Evolutionary conservation across 2,797 vertebrate species (phyloP).

Genomic region (Thripadectes ignobilis): DNA sequence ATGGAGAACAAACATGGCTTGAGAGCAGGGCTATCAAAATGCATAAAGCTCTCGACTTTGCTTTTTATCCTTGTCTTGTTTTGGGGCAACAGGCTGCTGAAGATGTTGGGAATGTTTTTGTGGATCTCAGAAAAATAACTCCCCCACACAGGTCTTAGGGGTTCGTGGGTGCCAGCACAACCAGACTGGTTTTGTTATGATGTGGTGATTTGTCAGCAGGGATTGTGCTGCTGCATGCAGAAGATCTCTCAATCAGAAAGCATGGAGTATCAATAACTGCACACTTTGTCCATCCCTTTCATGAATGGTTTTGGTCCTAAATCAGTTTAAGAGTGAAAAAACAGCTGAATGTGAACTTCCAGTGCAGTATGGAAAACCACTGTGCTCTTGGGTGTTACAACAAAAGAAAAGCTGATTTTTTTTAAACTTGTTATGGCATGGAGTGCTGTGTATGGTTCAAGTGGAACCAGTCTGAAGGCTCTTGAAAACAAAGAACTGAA

Average conservation of each 20-base stretch:
- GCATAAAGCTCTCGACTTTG: background rate
- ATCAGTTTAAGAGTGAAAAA: background rate
- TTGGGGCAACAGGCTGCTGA: background rate
- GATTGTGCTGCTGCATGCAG: background rate
- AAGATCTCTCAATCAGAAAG: background rate
- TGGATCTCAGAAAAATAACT: background rate
- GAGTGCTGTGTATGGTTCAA: background rate
- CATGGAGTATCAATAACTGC: background rate
- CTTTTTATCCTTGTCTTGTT: background rate
- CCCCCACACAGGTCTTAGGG: fast-evolving
- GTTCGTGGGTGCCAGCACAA: background rate
- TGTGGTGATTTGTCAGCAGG: background rate
- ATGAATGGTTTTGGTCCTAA: background rate
- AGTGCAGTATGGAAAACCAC: background rate
- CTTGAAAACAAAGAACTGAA: background rate
- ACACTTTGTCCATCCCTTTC: background rate
- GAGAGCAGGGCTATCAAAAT: background rate
- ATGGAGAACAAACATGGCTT: background rate
- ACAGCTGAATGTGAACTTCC: background rate
- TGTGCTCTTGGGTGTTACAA: background rate
- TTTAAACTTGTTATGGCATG: background rate
- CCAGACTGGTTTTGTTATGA: background rate
- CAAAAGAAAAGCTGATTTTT: background rate
- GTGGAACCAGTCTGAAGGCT: background rate
- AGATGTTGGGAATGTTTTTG: background rate